Evolutionary conservation across 2,888 invertebrate species (phyloP).

Genomic region (Phasia obesa): DNA sequence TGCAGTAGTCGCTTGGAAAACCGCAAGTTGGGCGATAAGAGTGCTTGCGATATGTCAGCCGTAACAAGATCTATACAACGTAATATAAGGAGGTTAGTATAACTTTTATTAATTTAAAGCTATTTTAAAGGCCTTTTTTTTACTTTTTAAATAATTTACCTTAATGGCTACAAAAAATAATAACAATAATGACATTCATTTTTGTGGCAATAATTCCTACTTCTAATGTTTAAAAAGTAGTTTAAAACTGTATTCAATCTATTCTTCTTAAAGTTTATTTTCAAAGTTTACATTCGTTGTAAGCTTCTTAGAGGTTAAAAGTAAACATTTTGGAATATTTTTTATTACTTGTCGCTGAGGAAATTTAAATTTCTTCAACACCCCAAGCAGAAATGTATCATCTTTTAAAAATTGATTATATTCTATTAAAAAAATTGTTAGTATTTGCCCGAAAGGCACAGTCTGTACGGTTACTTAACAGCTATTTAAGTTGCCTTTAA

Average conservation of each 20-base stretch:
- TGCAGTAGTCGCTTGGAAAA: constrained; percentile 86
- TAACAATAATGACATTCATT: too few species aligned
- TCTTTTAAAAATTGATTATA: neutral
- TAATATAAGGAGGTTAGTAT: constrained; percentile 89
- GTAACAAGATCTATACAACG: constrained; percentile 94
- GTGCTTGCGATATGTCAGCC: constrained; percentile 90
- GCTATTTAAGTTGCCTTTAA: constrained; percentile 24
- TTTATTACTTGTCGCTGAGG: too few species aligned
- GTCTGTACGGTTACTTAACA: constrained; percentile 14
- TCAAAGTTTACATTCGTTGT: too few species aligned
- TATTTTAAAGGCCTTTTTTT: too few species aligned
- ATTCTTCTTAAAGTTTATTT: too few species aligned
- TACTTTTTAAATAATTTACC: too few species aligned
- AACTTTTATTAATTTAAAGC: neutral
- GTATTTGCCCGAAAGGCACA: constrained; percentile 10
- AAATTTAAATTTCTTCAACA: neutral
- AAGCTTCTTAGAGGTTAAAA: too few species aligned
- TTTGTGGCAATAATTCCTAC: too few species aligned
- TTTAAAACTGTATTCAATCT: too few species aligned
- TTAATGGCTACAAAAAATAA: too few species aligned
- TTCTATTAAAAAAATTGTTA: constrained; percentile 46
- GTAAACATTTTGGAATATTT: too few species aligned
- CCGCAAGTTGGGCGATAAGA: constrained; percentile 86
- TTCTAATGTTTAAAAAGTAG: too few species aligned
- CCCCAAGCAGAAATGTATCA: neutral